Conservation (phyloP, 2,113 vertebrate genomes). For the Gymnorhina tibicen region DNA sequence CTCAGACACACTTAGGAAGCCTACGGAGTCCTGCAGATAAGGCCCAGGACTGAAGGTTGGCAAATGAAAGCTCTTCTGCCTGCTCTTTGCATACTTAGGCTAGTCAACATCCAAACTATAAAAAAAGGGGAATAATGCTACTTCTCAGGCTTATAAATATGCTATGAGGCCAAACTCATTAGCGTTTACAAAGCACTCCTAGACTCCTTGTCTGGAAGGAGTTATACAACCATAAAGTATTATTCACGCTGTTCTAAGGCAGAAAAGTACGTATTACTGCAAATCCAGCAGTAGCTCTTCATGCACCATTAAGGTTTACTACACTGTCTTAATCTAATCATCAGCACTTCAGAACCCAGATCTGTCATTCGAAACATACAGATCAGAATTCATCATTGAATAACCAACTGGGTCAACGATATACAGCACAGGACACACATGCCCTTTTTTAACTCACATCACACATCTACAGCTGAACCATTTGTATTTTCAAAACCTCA, state of each 20-base stretch:
- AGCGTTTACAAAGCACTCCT: slow-evolving; percentile 40
- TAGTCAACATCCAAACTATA: not conserved
- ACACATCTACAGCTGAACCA: not conserved
- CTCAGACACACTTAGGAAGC: not conserved
- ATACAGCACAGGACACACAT: not conserved
- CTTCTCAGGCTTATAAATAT: slow-evolving; percentile 39
- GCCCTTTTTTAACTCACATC: not conserved
- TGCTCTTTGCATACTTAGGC: not conserved
- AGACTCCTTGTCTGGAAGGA: slow-evolving; percentile 34
- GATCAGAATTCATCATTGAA: slow-evolving; percentile 18
- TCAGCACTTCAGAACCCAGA: slow-evolving; percentile 59
- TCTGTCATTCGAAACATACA: slow-evolving; percentile 23
- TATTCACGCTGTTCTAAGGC: slow-evolving; percentile 42
- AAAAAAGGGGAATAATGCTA: not conserved
- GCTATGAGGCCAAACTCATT: slow-evolving; percentile 47
- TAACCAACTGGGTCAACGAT: slow-evolving; percentile 26
- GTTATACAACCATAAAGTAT: slow-evolving; percentile 52
- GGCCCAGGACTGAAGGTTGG: not conserved
- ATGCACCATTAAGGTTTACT: slow-evolving; percentile 55
- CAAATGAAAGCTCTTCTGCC: not conserved
- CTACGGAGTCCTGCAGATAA: not conserved
- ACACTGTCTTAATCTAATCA: slow-evolving; percentile 49
- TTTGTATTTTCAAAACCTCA: not conserved
- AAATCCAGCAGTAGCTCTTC: slow-evolving; percentile 55
- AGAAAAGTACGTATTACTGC: slow-evolving; percentile 41